Base-by-base conservation (phyloP, 2,113 vertebrate genomes). In the Lagenorhynchus albirostris region DNA sequence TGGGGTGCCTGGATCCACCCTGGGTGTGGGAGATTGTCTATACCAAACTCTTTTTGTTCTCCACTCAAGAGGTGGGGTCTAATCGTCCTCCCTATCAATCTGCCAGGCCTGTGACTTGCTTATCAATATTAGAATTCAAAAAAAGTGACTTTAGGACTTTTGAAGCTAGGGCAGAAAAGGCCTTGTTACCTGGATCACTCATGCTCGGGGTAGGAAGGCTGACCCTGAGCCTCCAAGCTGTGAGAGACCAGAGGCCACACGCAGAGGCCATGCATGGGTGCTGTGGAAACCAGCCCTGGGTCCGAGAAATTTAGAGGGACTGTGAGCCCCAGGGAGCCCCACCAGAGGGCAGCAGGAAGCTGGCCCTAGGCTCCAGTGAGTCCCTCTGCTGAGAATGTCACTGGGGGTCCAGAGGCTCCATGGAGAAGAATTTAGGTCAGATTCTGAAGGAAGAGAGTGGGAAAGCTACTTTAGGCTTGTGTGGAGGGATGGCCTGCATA, bases 271-370 rank as follows among this genome's bases (percentile, higher is more conserved):
- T 1, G 23, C 7, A 0, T 0, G 14, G 36, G 31, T 44, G 47
- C 18, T 63, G n/a, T 6, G 26, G n/a, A 60, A 73, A 91, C 67
- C 38, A 31, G 55, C 21, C 55, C 20, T 58, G 55, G 53, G 53
- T 58, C 20, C 18, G 31, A 65, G 63, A 65, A 11, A 65, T 65
- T 65, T 65, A 8, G 11, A 79, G 23, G 63, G 26, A 31, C 10
- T 0, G 11, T 47, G 41, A 89, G 60, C 50, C 83, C 53, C n/a
- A 53, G 25, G 12, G 47, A 90, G 77, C 20, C 80, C 96, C 97
- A 92, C 38, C 70, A 93, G 96, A 73, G 91, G 96, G 89, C 96
- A 94, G 89, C 85, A 88, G 87, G 74, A 71, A 83, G 84, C 50
- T 68, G 67, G 44, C n/a, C 17, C 47, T 23, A 74, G 23, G 8